A percentile compares a stretch with the other conserved stretches of the same genome.
phyloP scores from a whole-genome alignment of 2,888 invertebrate genomes.

The Eledona agricola region DNA sequence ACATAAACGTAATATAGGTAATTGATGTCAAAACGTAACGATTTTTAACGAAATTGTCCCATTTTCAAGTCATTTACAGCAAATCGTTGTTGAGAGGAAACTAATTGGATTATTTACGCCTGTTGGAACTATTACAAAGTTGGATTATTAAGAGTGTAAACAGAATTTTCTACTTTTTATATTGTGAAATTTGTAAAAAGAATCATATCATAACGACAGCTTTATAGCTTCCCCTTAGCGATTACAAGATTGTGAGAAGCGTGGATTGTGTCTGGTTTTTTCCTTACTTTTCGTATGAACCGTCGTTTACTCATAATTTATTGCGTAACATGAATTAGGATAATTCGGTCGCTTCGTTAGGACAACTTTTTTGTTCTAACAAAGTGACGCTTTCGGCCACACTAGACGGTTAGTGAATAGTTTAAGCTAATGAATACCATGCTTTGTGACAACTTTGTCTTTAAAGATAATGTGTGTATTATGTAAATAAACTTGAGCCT shows the following conservation, averaged over 20 bases:
- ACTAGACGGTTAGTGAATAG: slow-evolving; percentile 43
- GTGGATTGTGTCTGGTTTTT: slow-evolving; percentile 18
- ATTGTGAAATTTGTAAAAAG: slow-evolving; percentile 15
- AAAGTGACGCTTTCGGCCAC: slow-evolving; percentile 26
- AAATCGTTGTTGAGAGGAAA: slow-evolving; percentile 20
- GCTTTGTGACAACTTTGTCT: slow-evolving; percentile 48
- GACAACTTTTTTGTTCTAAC: no score
- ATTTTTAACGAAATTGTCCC: slow-evolving; percentile 24
- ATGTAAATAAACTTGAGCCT: slow-evolving; percentile 45
- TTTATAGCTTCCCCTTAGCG: slow-evolving; percentile 14
- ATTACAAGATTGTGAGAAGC: slow-evolving; percentile 8
- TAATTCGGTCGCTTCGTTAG: no score
- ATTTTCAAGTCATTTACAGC: slow-evolving; percentile 8
- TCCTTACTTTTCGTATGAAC: slow-evolving; percentile 12
- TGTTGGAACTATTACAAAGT: slow-evolving; percentile 28
- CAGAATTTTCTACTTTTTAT: slow-evolving; percentile 34
- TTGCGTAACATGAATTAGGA: slow-evolving; percentile 11
- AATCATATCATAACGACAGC: slow-evolving; percentile 29
- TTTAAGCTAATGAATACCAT: slow-evolving; percentile 43
- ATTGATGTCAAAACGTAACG: slow-evolving; percentile 19
- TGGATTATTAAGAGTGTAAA: slow-evolving; percentile 23
- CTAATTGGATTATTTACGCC: slow-evolving; percentile 15
- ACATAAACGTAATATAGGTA: slow-evolving; percentile 21
- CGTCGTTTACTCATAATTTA: slow-evolving; percentile 17
- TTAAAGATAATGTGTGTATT: slow-evolving; percentile 44